Evolutionary conservation across 2,797 vertebrate species (phyloP).

Genomic region (Gallirallus australis): DNA sequence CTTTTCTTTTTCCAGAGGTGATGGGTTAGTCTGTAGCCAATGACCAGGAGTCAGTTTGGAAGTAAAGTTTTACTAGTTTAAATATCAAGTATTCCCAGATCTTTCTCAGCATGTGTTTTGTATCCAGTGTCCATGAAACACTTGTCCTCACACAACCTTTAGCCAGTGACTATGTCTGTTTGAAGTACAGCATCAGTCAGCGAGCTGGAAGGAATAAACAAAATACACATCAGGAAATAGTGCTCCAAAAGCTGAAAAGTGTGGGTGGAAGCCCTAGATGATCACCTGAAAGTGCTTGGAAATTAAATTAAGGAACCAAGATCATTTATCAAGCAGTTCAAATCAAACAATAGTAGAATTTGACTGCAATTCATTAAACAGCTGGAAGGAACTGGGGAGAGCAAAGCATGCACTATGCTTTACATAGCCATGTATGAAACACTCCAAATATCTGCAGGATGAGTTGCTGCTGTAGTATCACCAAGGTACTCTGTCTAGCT

Average conservation of each 20-base stretch:
- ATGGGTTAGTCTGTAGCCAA: conserved; percentile 63
- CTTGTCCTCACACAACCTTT: conserved; percentile 72
- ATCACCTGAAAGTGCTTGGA: conserved; percentile 5
- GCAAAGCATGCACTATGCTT: conserved; percentile 54
- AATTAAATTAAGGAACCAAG: conserved; percentile 11
- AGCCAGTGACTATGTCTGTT: conserved; percentile 73
- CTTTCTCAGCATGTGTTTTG: conserved; percentile 71
- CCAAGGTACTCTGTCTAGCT: background rate
- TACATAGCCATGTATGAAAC: background rate
- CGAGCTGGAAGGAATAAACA: conserved; percentile 74
- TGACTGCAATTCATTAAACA: conserved; percentile 4
- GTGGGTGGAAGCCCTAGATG: conserved; percentile 57
- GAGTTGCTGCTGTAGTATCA: background rate
- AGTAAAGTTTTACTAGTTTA: conserved; percentile 65
- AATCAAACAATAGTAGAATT: conserved; percentile 27
- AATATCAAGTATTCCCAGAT: conserved; percentile 70
- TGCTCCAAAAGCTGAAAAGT: conserved; percentile 51
- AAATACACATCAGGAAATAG: conserved; percentile 71
- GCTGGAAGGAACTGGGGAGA: background rate
- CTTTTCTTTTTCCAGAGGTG: conserved; percentile 65
- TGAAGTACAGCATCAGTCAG: conserved; percentile 73
- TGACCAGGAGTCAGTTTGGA: conserved; percentile 63
- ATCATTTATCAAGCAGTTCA: conserved; percentile 14
- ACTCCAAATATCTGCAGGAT: background rate
- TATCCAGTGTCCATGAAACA: conserved; percentile 74